phyloP scores from a whole-genome alignment of 1,140 invertebrate genomes.

The Muscidifurax raptorellus region DNA sequence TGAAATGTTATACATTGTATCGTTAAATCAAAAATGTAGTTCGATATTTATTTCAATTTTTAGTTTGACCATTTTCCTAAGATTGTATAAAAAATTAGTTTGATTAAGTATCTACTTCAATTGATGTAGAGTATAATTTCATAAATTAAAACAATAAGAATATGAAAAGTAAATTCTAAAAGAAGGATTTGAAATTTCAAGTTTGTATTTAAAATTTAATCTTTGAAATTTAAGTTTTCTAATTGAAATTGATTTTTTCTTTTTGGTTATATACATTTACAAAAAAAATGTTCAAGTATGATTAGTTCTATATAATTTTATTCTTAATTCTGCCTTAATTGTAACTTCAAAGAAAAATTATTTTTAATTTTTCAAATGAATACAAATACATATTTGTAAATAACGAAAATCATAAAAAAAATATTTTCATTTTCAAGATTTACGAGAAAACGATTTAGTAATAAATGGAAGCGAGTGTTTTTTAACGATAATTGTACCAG shows the following conservation, averaged over 20 bases:
- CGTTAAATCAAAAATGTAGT: slow-evolving; percentile 19
- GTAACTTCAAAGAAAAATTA: too few species aligned
- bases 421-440: slow-evolving; percentile 26
- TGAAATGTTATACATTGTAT: background rate
- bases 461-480: too few species aligned
- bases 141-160: slow-evolving; percentile 19
- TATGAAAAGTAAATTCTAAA: background rate
- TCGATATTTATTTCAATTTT: slow-evolving; percentile 30
- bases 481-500: too few species aligned
- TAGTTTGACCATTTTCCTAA: slow-evolving; percentile 39
- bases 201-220: too few species aligned
- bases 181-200: too few species aligned
- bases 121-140: slow-evolving; percentile 26
- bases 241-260: too few species aligned
- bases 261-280: too few species aligned
- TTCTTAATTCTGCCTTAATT: too few species aligned
- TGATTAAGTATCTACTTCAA: slow-evolving; percentile 8
- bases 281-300: too few species aligned
- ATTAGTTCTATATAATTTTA: too few species aligned
- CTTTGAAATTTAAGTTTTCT: too few species aligned
- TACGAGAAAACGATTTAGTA: background rate
- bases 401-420: background rate
- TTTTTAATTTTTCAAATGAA: too few species aligned
- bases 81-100: slow-evolving; percentile 12
- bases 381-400: background rate